A percentile compares a stretch with the other conserved stretches of the same genome.
Conservation (phyloP, 2,113 vertebrate genomes). For the Tyrannus savana region DNA sequence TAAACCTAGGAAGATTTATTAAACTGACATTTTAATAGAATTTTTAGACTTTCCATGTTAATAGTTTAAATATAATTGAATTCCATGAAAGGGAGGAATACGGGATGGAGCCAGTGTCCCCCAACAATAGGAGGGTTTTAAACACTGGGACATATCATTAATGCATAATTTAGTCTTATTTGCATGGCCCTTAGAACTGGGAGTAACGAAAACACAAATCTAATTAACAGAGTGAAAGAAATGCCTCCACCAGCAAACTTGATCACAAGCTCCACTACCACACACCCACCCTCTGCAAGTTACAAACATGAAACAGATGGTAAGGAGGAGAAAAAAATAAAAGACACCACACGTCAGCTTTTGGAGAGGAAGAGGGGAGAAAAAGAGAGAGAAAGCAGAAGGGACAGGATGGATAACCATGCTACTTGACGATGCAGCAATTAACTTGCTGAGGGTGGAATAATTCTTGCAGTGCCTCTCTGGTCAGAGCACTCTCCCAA, state of each 20-base stretch:
- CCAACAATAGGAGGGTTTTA: constrained; percentile 29
- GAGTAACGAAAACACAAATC: constrained; percentile 48
- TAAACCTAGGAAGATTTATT: constrained; percentile 69
- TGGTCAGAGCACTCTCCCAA: constrained; percentile 4
- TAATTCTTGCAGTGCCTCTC: constrained; percentile 32
- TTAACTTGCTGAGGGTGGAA: constrained; percentile 68
- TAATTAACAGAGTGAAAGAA: constrained; percentile 64
- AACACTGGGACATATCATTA: constrained; percentile 16
- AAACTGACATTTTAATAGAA: constrained; percentile 73
- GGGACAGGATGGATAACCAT: constrained; percentile 52
- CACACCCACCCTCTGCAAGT: constrained; percentile 53
- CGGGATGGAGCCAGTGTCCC: background rate
- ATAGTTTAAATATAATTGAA: constrained; percentile 70
- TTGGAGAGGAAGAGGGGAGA: background rate
- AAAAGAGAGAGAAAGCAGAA: constrained; percentile 44
- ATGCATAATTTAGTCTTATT: constrained; percentile 48
- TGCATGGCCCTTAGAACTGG: constrained; percentile 56
- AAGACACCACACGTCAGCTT: constrained; percentile 49
- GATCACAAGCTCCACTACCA: constrained; percentile 46
- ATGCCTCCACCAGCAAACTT: constrained; percentile 61
- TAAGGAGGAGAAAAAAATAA: constrained; percentile 44
- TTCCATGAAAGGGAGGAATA: constrained; percentile 31
- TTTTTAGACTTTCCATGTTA: constrained; percentile 66
- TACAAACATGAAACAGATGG: constrained; percentile 62
- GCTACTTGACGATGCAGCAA: constrained; percentile 55